Base-by-base conservation (phyloP, 2,113 vertebrate species). In the Coturnix japonica region DNA sequence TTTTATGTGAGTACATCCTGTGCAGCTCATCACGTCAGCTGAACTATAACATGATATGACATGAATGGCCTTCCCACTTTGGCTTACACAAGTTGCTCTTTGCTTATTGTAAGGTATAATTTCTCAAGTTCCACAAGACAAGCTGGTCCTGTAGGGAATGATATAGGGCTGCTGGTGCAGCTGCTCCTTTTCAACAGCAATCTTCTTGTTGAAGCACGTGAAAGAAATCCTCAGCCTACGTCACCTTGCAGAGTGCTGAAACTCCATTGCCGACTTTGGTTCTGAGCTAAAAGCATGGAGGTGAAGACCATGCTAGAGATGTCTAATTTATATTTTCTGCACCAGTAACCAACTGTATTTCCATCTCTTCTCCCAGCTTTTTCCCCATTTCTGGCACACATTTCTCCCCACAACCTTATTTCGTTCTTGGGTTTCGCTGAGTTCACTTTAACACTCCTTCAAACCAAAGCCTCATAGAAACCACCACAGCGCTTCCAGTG, bases 401-500 rank as follows among this genome's bases (percentile, higher is more conserved):
- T 70, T 61, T 73, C 37, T 59, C 28, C 14, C 71, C 28, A 84
- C 65, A 56, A 66, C 11, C 47, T 71, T 81, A 86, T 26, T n/a
- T 63, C 85, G 72, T 63, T 44, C 11, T 81, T 35, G 43, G 0
- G 0, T 23, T 35, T 7, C 33, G 49, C 1, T 7, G n/a, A 43
- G 16, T 44, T 41, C n/a, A 80, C 80, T 60, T 41, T 70, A 80
- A n/a, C 9, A 25, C n/a, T 49, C 37, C 72, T 51, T 53, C 31
- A 63, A 79, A 80, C 67, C 20, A 72, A 33, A 74, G 13, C 51
- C 39, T 54, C 49, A 69, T 18, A 88, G 80, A 74, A 83, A 63
- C 31, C 11, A 46, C 11, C 63, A 16, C 33, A 35, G 1, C 63
- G 25, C 41, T 37, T 83, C 65, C 20, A 4, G 5, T 31, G 30